A percentile compares a stretch with the other conserved stretches of the same genome.
Conservation (phyloP, 2,888 invertebrate genomes). For the Cerastoderma edule region DNA sequence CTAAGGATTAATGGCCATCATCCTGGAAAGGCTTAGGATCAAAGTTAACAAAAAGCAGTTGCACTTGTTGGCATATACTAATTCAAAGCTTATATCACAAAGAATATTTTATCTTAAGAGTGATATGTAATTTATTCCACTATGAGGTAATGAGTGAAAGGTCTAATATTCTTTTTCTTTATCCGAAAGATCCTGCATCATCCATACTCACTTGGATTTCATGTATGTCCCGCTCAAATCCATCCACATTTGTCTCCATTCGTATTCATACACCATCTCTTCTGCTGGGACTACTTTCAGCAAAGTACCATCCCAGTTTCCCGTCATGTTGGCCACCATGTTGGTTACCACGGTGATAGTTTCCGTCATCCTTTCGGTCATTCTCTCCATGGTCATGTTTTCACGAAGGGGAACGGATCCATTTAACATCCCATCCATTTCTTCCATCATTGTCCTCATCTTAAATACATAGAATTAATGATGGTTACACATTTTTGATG, state of each 20-base stretch:
- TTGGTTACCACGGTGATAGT: conserved; percentile 12
- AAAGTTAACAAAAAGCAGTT: no score
- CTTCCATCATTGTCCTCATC: conserved; percentile 32
- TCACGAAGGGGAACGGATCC: conserved; percentile 19
- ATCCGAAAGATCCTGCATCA: no score
- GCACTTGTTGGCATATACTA: no score
- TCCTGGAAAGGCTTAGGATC: no score
- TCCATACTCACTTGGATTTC: conserved; percentile 22
- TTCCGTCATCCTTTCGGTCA: conserved; percentile 26
- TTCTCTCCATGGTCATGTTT: conserved; percentile 28
- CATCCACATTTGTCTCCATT: conserved; percentile 26
- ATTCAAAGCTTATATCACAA: no score
- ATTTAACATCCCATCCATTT: conserved; percentile 36
- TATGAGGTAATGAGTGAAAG: no score
- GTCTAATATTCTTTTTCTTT: no score
- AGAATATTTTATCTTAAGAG: no score
- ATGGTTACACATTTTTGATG: no score
- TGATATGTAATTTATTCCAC: no score
- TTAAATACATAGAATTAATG: no score
- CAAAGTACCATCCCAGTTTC: not conserved
- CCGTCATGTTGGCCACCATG: conserved; percentile 1
- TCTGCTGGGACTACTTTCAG: conserved; percentile 9
- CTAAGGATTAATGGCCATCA: no score
- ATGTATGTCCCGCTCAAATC: conserved; percentile 3
- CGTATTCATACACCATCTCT: not conserved